phyloP scores from a whole-genome alignment of 2,888 invertebrate genomes.

The Imbricaverruca yamaguchii region DNA sequence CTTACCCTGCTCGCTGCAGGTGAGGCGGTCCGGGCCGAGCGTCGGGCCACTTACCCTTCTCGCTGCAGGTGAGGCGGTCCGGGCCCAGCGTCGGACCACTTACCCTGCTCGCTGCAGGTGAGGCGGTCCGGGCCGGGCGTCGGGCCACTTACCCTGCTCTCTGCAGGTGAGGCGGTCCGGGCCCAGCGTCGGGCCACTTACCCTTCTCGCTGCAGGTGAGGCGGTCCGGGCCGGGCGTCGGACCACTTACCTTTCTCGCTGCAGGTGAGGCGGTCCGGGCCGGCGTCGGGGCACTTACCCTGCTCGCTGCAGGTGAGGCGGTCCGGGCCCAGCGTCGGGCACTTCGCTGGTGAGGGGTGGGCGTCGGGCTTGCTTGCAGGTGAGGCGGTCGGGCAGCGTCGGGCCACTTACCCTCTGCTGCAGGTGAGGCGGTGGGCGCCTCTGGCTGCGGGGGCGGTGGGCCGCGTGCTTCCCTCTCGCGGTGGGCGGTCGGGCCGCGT shows the following conservation, averaged over 20 bases:
- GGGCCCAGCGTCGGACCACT: conserved; percentile 61
- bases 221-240: conserved; percentile 64
- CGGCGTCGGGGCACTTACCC: too few species aligned
- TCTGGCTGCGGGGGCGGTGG: too few species aligned
- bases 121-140: conserved; percentile 67
- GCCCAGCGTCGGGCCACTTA: conserved; percentile 60
- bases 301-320: conserved; percentile 80
- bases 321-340: conserved; percentile 64
- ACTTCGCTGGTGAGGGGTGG: too few species aligned
- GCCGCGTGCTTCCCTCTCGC: too few species aligned
- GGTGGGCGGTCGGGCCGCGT: too few species aligned
- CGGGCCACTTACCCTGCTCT: too few species aligned
- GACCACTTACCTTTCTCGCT: too few species aligned
- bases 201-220: conserved; percentile 80
- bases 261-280: conserved; percentile 75
- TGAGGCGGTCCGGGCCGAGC: conserved; percentile 68
- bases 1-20: conserved; percentile 81
- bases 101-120: conserved; percentile 80
- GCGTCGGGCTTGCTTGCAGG: too few species aligned
- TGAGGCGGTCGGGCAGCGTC: too few species aligned
- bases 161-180: conserved; percentile 77
- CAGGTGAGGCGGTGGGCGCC: too few species aligned
- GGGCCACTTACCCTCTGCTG: too few species aligned
- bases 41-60: too few species aligned
- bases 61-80: conserved; percentile 77